Evolutionary conservation across 1,140 invertebrate species (phyloP), one percentile per base, ranked within the genome.

Genomic region (Episyrphus balteatus): DNA sequence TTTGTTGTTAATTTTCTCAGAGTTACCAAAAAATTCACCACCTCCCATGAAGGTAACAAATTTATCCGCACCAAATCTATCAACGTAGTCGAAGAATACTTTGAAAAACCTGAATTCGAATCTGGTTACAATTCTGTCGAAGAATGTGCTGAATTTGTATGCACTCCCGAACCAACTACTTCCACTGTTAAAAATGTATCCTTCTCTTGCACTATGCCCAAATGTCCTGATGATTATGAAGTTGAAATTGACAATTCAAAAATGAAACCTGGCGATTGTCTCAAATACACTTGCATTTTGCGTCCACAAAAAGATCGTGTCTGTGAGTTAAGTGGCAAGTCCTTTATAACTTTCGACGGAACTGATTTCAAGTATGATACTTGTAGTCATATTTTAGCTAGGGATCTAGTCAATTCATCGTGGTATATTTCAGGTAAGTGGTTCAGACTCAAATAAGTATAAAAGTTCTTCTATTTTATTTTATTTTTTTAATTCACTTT

Each of bases 341-440:
- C 79, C 3, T 81, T 90, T 54, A 80, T 74, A 44, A 89, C 86
- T 0, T 90, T 90, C 52, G 87, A 90, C 64, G 78, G 79, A 8
- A 73, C 77, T 1, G 78, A 86, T 42, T 84, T 77, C 46, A 84
- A 85, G 54, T 85, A 86, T 51, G 84, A 88, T 49, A 73, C 85
- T 12, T 91, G 87, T 59, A 79, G 84, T 68, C 86, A 90, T 61
- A 76, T 87, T 34, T 61, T 90, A 7, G 82, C 80, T 1, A 70
- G 82, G 34, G 83, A 88, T 58, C 73, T 78, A 49, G 58, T 72
- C 9, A 66, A 77, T 21, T 67, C 75, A 31, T 71, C 76, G 34
- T 88, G 83, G 83, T 72, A 71, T 37, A 71, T 86, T 34, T 73
- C 76, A 50, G 61, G 83, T 86, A 70, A 73, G 69, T 67, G 49